Conservation (phyloP, 2,888 invertebrate genomes). For the Ichneumoninae sp. region DNA sequence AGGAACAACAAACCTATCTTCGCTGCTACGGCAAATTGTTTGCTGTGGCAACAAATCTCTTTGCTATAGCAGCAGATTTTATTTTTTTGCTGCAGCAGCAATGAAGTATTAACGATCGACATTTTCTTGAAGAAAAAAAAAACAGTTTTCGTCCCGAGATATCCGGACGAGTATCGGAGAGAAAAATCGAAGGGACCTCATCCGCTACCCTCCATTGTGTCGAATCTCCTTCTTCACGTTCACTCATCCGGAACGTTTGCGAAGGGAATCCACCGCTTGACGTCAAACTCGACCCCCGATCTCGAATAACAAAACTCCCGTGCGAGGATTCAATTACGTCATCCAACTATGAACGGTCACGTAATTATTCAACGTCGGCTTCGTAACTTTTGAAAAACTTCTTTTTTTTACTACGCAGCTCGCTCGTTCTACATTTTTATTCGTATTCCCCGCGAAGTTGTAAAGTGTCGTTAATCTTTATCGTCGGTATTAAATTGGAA, state of each 20-base stretch:
- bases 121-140: background rate
- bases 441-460: background rate
- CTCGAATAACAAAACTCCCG: conserved; percentile 32
- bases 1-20: background rate
- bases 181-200: conserved; percentile 26
- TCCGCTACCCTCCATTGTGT: background rate
- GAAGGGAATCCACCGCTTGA: conserved; percentile 24
- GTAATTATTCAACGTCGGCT: background rate
- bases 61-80: background rate
- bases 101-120: too few species aligned
- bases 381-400: background rate
- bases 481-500: background rate
- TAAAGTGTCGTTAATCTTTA: background rate
- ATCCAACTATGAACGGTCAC: background rate
- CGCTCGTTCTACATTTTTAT: background rate
- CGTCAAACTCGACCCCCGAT: conserved; percentile 44
- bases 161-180: conserved; percentile 36
- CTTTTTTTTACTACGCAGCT: background rate
- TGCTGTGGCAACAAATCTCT: too few species aligned
- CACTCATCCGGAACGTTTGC: conserved; percentile 25
- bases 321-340: conserved; percentile 46
- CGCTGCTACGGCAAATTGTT: too few species aligned
- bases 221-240: conserved; percentile 29
- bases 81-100: background rate
- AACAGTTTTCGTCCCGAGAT: conserved; percentile 10